A percentile compares a stretch with the other conserved stretches of the same genome.
Evolutionary conservation across 1,140 invertebrate species (phyloP).

Genomic region (Bemisia tabaci): DNA sequence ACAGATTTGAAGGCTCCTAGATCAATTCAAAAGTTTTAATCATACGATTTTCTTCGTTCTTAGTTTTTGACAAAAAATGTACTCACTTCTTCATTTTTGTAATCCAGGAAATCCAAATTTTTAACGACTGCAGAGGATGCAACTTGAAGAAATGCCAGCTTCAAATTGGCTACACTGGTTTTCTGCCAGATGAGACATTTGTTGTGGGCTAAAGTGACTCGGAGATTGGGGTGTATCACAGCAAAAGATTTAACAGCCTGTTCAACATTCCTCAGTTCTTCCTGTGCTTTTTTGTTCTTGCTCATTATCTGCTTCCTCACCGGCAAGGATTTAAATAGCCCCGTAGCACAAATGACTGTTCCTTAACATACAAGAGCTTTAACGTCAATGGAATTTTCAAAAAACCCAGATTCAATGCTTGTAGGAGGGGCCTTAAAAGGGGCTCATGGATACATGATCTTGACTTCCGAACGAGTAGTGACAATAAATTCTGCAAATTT

Average conservation of each 20-base stretch:
- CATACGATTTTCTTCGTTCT: no score
- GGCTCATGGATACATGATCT: no score
- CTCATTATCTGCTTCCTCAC: slow-evolving; percentile 44
- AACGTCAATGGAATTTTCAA: slow-evolving; percentile 13
- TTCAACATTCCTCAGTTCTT: slow-evolving; percentile 45
- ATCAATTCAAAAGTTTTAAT: no score
- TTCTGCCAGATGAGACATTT: slow-evolving; percentile 41
- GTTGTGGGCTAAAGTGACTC: slow-evolving; percentile 39
- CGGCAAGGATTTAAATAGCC: slow-evolving; percentile 46
- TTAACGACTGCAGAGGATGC: slow-evolving; percentile 34
- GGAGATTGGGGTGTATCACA: slow-evolving; percentile 36
- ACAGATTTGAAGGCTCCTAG: no score
- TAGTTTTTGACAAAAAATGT: slow-evolving; percentile 1
- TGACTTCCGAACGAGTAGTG: no score
- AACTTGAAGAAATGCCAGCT: slow-evolving; percentile 32
- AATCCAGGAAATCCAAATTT: slow-evolving; percentile 30
- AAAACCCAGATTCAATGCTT: slow-evolving; percentile 12
- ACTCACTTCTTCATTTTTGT: slow-evolving; percentile 22
- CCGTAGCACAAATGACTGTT: slow-evolving; percentile 38
- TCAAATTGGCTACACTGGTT: slow-evolving; percentile 28
- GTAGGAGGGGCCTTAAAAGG: no score
- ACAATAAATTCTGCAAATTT: no score
- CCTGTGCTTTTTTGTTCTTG: slow-evolving; percentile 34
- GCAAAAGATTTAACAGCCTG: slow-evolving; percentile 38
- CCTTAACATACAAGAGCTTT: slow-evolving; percentile 32